These are phyloP conservation scores for Myioborus miniatus DNA, from an alignment of 2,797 vertebrate species.

Conservation along the genomic window DNA sequence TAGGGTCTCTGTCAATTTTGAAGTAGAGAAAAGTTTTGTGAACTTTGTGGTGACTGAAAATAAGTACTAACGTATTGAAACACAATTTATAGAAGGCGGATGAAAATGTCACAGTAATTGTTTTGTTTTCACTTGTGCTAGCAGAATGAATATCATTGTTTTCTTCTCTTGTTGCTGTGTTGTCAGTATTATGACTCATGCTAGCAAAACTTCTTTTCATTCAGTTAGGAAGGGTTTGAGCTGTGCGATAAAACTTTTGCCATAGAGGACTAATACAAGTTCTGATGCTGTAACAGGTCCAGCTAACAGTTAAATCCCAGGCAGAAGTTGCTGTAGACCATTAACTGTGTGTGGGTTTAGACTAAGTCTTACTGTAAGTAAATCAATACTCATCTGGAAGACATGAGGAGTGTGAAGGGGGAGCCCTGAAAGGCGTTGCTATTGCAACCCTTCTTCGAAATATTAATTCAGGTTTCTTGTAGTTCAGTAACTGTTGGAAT, in stretches of 20 bases:
- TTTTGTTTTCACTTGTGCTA: not conserved
- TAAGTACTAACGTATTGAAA: not conserved
- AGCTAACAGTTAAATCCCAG: not conserved
- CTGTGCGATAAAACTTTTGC: not conserved
- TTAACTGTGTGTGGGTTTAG: not conserved
- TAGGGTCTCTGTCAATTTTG: not conserved
- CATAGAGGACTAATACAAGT: not conserved
- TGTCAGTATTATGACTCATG: not conserved
- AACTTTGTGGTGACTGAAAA: not conserved
- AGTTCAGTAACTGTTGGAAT: not conserved
- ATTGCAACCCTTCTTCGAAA: not conserved
- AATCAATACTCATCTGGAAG: accelerated
- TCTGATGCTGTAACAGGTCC: not conserved
- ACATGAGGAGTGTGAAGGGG: not conserved
- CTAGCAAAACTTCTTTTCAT: not conserved
- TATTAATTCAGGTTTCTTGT: not conserved
- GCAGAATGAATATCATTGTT: not conserved
- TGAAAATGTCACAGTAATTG: not conserved
- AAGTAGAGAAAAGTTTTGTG: not conserved
- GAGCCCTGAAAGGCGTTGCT: not conserved
- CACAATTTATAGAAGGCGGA: not conserved
- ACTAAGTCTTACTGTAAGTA: not conserved
- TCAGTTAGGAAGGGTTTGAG: not conserved
- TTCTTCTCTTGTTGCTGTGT: not conserved
- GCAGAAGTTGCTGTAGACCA: not conserved